Evolutionary conservation across 2,888 invertebrate species (phyloP).

Genomic region (Tenthredo livida): DNA sequence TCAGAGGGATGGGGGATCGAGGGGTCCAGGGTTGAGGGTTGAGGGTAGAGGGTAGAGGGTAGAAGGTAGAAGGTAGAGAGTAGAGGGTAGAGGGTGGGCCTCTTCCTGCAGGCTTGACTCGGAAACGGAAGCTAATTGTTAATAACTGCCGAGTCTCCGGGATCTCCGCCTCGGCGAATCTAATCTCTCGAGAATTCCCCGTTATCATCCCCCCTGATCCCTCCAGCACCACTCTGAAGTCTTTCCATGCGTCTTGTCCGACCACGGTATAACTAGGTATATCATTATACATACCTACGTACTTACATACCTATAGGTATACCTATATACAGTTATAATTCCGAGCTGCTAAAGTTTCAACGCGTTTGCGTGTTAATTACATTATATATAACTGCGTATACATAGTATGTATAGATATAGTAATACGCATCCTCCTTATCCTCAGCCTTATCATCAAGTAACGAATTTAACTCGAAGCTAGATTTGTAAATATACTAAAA

Average conservation of each 20-base stretch:
- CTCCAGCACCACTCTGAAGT: background rate
- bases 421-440: background rate
- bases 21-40: background rate
- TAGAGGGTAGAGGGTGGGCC: slow-evolving; percentile 24
- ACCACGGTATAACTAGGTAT: slow-evolving; percentile 13
- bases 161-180: slow-evolving; percentile 51
- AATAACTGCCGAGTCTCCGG: slow-evolving; percentile 53
- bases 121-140: slow-evolving; percentile 54
- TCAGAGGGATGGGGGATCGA: slow-evolving; percentile 4
- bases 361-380: slow-evolving; percentile 15
- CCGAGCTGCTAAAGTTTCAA: background rate
- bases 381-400: background rate
- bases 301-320: background rate
- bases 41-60: too few species aligned
- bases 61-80: slow-evolving; percentile 3
- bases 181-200: slow-evolving; percentile 48
- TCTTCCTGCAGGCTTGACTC: slow-evolving; percentile 52
- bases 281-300: slow-evolving; percentile 15
- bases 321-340: background rate
- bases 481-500: slow-evolving; percentile 2
- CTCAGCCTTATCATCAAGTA: background rate
- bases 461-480: background rate
- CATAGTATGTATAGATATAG: background rate
- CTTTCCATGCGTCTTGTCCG: slow-evolving; percentile 27
- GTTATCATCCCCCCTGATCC: background rate